Conservation (phyloP, 1,140 invertebrate genomes). For the Frieseomelitta varia region DNA sequence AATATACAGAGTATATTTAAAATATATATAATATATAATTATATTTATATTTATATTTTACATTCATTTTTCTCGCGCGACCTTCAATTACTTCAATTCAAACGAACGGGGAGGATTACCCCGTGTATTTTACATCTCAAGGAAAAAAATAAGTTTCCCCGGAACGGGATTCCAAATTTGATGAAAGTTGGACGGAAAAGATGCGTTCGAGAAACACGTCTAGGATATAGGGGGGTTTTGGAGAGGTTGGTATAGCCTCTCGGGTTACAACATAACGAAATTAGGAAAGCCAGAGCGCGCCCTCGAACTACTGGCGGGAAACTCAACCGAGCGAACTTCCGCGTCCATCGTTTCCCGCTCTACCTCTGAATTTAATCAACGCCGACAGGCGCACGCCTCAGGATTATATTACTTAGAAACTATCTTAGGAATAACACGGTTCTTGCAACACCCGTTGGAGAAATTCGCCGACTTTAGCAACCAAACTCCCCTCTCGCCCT, state of each 20-base stretch:
- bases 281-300: conserved; percentile 37
- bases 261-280: conserved; percentile 47
- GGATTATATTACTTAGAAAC: conserved; percentile 72
- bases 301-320: conserved; percentile 23
- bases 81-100: no score
- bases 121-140: no score
- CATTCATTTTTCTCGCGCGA: no score
- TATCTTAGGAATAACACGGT: conserved; percentile 61
- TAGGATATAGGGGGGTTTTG: background rate
- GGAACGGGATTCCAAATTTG: conserved; percentile 4
- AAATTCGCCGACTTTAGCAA: conserved; percentile 18
- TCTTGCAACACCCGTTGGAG: conserved; percentile 29
- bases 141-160: no score
- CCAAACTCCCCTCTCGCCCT: no score
- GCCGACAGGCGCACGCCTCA: conserved; percentile 15
- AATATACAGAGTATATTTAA: no score
- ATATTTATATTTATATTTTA: no score
- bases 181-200: conserved; percentile 45
- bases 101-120: no score
- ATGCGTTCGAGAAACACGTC: background rate
- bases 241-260: background rate
- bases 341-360: conserved; percentile 46
- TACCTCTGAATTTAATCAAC: conserved; percentile 66
- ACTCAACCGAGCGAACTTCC: conserved; percentile 56
- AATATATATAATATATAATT: no score